Base-by-base conservation (phyloP, 2,113 vertebrate genomes). In the Helogale parvula region DNA sequence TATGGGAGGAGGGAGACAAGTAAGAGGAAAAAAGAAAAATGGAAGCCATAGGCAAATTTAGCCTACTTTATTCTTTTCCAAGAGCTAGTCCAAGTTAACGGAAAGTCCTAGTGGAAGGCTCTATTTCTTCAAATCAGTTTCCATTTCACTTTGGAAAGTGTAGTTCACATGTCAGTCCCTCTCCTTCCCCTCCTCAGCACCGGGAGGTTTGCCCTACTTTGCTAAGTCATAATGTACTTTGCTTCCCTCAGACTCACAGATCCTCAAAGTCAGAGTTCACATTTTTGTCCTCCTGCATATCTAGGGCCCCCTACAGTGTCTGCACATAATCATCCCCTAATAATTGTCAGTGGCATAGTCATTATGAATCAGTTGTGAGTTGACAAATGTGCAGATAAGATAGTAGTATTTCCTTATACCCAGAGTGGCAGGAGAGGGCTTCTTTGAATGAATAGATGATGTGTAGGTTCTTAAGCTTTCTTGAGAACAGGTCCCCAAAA, bases 171-270 rank as follows among this genome's bases (percentile, higher is more conserved):
- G 25, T n/a, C 25, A 10, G 7, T 11, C 9, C 29, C 2, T 60
- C 31, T 52, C 5, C 15, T 12, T 84, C 10, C 8, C 21, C 41
- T 4, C 13, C 41, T 29, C 3, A 21, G 50, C 41, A 19, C 31
- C 13, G 1, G 14, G 29, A 71, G 25, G 4, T 2, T 2, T 52
- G 33, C 0, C 16, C 0, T 5, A 2, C 47, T 63, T 35, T 33
- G 17, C 19, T 25, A 45, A 77, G 41, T 65, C 69, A 14, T 27
- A 65, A 45, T 74, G 71, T 33, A 17, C 2, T 0, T 52, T 79
- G 10, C 11, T 9, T n/a, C 16, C n/a, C 21, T 60, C 60, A 41
- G 15, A 3, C 14, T 33, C 27, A 38, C 33, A 95, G 15, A 65
- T n/a, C 5, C 66, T 80, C 80, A 66, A 54, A 25, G 29, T 25